Base-by-base conservation (phyloP, 2,888 invertebrate genomes). In the Watsonalla cultraria region DNA sequence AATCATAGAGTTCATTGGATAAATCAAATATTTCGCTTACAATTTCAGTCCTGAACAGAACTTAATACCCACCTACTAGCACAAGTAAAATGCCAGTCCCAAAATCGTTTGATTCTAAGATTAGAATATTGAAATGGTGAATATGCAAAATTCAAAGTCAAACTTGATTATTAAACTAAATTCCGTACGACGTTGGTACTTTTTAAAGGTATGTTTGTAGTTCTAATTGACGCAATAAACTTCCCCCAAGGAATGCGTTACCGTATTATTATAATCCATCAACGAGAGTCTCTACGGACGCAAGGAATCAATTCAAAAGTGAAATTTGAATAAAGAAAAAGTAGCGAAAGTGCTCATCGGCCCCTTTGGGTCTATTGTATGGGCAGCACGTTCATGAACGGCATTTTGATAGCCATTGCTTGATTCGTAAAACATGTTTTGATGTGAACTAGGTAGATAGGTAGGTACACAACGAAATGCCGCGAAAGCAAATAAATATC, bases 311-410 rank as follows among this genome's bases (percentile, higher is more conserved):
- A 78, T 78, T 66, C 71, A 88, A 87, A 87, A 87, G 88, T 89
- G 89, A 88, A 89, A 90, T 83, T 84, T 72, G 72, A 76, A 72
- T 77, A 77, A 74, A 83, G 80, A 81, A 86, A 83, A 79, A 78
- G 80, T 65, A 88, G 90, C 82, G 90, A 90, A 90, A 90, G 90
- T 90, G 76, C 60, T 75, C 59, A 71, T 70, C 62, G 74, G 78
- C 77, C 81, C 77, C 83, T 72, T 24, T 60, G 70, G 65, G 78
- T 71, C 75, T 68, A 84, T 86, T 86, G 82, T 84, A 87, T 86
- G 82, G 70, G 62, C 61, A 70, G 72, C 89, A 86, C 89, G 88
- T 86, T 79, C 75, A 72, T 66, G 67, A 72, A 72, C 68, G 76
- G 76, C 80, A 80, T 74, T 80, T 77, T 65, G 61, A 74, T 74